Evolutionary conservation across 2,888 invertebrate species (phyloP), one percentile per base, ranked within the genome.

Genomic region (Tribolium freemani): DNA sequence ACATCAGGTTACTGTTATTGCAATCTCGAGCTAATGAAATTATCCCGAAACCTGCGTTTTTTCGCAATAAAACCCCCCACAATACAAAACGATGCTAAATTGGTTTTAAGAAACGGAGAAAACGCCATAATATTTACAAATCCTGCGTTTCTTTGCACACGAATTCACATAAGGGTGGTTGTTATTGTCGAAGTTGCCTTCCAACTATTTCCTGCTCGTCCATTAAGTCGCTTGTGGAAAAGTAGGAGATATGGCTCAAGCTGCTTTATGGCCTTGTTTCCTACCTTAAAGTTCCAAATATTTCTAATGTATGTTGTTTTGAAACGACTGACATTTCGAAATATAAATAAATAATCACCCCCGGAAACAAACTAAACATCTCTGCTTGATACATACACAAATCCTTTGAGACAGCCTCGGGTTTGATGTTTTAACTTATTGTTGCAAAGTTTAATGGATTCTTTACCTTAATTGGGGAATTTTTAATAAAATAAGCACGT

Each of bases 161-260:
- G 31, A 56, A 31, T 56, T 56, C 56, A 38, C 56, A 26, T 56
- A 38, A 31, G 11, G 31, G 31, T 8, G 56, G 38, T 56, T 56
- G 56, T 56, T 56, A 56, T 56, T 56, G 56, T 31, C 31, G 38
- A 56, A 51, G 56, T 56, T 56, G 58, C 58, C n/a, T 38, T 31
- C n/a, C 58, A 45, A 58, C 58, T 58, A 58, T 58, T 58, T 58
- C 58, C 58, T 38, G 8, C 20, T 13, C 58, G 58, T 13, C 45
- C 45, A 58, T 58, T 58, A 57, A 57, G 44, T 16, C 57, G 38
- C 16, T 16, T 16, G 16, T 16, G 16, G 44, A 16, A 57, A 57
- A 38, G 54, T 56, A 38, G n/a, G 11, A 56, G 38, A 56, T 56
- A 56, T 11, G 31, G 53, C 53, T 3, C 10, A 10, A 53, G 26